Percentiles rank a stretch among this genome's conserved stretches.
Conservation (phyloP, 2,797 vertebrate genomes). For the Hirundo rustica region DNA sequence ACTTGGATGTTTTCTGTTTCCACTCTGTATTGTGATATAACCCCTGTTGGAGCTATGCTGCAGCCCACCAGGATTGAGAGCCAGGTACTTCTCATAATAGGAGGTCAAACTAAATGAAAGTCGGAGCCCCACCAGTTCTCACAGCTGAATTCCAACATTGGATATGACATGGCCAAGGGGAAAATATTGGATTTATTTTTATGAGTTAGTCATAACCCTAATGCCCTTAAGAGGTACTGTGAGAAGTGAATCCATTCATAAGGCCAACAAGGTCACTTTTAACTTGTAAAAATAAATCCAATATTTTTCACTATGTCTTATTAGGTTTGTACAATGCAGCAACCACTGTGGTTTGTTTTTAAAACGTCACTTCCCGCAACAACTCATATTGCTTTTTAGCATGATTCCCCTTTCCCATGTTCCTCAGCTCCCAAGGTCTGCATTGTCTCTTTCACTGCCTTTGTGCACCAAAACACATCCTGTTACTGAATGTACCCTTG, state of each 20-base stretch:
- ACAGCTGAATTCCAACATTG: slow-evolving; percentile 74
- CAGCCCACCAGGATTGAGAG: slow-evolving; percentile 49
- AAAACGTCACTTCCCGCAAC: slow-evolving; percentile 57
- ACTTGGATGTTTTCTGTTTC: neutral
- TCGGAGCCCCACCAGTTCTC: slow-evolving; percentile 58
- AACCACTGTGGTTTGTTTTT: slow-evolving; percentile 60
- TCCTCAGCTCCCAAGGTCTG: neutral
- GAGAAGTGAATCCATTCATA: slow-evolving; percentile 78
- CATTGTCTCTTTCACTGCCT: neutral
- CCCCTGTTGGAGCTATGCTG: neutral
- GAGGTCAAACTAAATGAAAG: slow-evolving; percentile 78
- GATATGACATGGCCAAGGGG: slow-evolving; percentile 79
- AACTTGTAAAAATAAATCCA: slow-evolving; percentile 83
- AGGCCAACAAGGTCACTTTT: slow-evolving; percentile 78
- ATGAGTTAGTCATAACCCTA: slow-evolving; percentile 81
- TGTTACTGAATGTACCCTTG: neutral
- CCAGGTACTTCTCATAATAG: slow-evolving; percentile 67
- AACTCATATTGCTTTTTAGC: slow-evolving; percentile 44
- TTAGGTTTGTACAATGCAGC: slow-evolving; percentile 78
- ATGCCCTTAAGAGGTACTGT: slow-evolving; percentile 77
- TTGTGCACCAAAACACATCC: neutral
- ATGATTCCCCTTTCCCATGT: neutral
- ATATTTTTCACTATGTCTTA: slow-evolving; percentile 81
- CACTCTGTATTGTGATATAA: neutral
- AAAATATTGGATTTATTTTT: slow-evolving; percentile 84